Base-by-base conservation (phyloP, 2,888 invertebrate species). In the Epinotia brunnichana region DNA sequence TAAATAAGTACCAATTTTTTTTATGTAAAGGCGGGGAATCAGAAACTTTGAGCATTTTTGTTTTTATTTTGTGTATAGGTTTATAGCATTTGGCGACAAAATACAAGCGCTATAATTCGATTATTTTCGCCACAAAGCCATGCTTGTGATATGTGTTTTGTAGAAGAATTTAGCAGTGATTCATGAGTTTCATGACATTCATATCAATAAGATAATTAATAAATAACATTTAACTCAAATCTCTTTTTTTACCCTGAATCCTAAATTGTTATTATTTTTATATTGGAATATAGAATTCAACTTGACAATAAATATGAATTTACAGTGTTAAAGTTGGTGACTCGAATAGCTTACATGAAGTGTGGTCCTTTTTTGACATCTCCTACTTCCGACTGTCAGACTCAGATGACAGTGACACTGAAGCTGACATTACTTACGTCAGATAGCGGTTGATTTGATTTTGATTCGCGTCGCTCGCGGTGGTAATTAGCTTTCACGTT, bases 371-470 rank as follows among this genome's bases (percentile, higher is more conserved):
- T 2, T 3, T 59, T 39, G 59, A 59, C 59, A 35, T 59, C 29
- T 35, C 17, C 35, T 17, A 11, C 11, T 11, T 39, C 17, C 10
- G 11, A 11, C 44, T 44, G 44, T 44, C 44, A 44, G 44, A 15
- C 13, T 19, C 29, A 29, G 7, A n/a, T n/a, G 4, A 54, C 11
- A n/a, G 4, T 29, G 15, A 21, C 54, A 19, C 3, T 21, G 10
- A 54, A 3, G 29, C 5, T n/a, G 19, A 15, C 10, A 53, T 1
- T 17, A 29, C 19, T 29, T 56, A 67, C 44, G 67, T 67, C 68
- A 73, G 56, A 57, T 63, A 63, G 68, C 73, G 73, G 68, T 63
- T 57, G 56, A 57, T 62, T 72, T 72, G 61, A 51, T 70, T 62
- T 72, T 72, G 61, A 51, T 70, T 70, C 57, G 39, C 15, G 48